Percentiles rank a stretch among this genome's conserved stretches.
These are phyloP conservation scores for Chloropsis hardwickii DNA, from an alignment of 2,113 vertebrate genomes.

Conservation along the genomic window DNA sequence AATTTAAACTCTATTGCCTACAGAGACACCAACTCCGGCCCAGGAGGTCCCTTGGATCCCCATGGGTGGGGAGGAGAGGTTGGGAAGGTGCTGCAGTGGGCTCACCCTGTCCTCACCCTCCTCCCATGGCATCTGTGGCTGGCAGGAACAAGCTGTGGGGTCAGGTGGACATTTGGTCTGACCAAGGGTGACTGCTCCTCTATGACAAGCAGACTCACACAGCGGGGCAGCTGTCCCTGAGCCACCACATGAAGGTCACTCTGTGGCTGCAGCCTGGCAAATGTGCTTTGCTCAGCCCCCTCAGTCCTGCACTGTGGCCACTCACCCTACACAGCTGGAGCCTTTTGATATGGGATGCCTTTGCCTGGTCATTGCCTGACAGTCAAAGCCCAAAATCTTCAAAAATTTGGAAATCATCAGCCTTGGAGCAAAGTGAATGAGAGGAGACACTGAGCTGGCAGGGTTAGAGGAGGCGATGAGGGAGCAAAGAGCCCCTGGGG, in stretches of 20 bases:
- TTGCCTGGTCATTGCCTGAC: fast-evolving
- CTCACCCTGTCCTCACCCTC: neutral
- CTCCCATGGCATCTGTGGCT: neutral
- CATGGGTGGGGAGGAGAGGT: neutral
- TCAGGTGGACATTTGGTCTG: neutral
- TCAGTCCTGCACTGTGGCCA: fast-evolving
- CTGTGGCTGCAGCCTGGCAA: neutral
- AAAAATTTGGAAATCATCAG: neutral
- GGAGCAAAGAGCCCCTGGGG: neutral
- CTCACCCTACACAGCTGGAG: neutral
- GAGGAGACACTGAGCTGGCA: neutral
- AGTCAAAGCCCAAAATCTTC: neutral
- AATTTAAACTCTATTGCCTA: neutral
- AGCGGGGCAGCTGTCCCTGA: neutral
- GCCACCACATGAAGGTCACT: neutral
- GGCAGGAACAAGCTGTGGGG: neutral
- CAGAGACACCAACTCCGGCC: neutral
- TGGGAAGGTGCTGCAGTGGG: neutral
- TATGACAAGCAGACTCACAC: fast-evolving
- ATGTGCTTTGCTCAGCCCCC: neutral
- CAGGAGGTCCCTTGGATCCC: neutral
- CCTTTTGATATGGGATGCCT: neutral
- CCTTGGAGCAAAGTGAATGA: neutral
- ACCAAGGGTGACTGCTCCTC: neutral
- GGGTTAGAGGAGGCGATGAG: neutral